A percentile compares a stretch with the other conserved stretches of the same genome.
Conservation (phyloP, 2,797 vertebrate genomes). For the Brotula barbata region DNA sequence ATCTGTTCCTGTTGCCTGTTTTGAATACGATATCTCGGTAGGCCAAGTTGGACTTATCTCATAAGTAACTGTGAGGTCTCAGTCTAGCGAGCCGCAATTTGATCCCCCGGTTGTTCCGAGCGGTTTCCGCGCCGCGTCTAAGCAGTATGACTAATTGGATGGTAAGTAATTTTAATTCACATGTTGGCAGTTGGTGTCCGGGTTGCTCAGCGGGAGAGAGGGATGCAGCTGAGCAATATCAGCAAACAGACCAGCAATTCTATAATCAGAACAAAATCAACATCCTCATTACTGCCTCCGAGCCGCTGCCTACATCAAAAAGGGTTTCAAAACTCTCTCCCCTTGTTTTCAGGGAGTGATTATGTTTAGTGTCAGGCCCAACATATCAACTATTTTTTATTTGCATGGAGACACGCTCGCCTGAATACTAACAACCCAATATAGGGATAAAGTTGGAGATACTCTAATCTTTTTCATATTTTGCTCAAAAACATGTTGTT, state of each 20-base stretch:
- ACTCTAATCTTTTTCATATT: constrained; percentile 46
- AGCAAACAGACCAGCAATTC: constrained; percentile 70
- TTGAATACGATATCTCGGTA: constrained; percentile 10
- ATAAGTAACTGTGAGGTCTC: constrained; percentile 30
- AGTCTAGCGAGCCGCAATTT: constrained; percentile 37
- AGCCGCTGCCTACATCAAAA: constrained; percentile 67
- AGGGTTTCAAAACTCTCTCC: constrained; percentile 54
- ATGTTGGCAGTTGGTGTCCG: constrained; percentile 71
- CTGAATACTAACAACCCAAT: constrained; percentile 53
- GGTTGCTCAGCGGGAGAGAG: constrained; percentile 66
- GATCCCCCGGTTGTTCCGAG: constrained; percentile 58
- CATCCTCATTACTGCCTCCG: constrained; percentile 75
- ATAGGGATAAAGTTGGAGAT: constrained; percentile 41
- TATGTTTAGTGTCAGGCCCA: constrained; percentile 62
- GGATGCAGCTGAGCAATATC: constrained; percentile 67
- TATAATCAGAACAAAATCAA: constrained; percentile 76
- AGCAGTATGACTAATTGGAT: constrained; percentile 71
- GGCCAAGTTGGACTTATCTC: constrained; percentile 21
- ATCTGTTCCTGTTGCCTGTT: constrained; percentile 11
- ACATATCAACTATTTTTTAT: constrained; percentile 44
- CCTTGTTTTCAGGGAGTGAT: constrained; percentile 64
- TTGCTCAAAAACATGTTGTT: constrained; percentile 13
- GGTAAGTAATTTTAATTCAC: constrained; percentile 72
- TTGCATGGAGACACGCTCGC: constrained; percentile 28
- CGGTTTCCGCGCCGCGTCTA: constrained; percentile 50